Conservation (phyloP, 2,113 vertebrate genomes). For the Aspiorhynchus laticeps region DNA sequence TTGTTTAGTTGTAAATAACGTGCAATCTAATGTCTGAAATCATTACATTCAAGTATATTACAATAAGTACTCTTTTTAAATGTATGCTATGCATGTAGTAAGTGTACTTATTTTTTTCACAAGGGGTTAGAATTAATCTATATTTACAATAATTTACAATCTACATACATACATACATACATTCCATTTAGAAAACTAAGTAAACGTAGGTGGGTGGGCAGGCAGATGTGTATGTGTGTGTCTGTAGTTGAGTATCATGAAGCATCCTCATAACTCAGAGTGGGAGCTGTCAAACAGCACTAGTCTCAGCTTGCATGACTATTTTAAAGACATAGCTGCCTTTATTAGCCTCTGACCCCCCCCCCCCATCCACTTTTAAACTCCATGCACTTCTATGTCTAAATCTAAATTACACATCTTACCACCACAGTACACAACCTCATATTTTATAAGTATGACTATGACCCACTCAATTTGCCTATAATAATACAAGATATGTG, state of each 20-base stretch:
- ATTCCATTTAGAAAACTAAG: background rate
- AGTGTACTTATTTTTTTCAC: background rate
- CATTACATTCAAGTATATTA: too few species aligned
- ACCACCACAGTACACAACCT: background rate
- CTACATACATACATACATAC: background rate
- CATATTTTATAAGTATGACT: background rate
- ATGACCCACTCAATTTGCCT: too few species aligned
- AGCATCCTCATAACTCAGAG: background rate
- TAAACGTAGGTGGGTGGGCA: background rate
- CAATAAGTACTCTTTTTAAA: background rate
- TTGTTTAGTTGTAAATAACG: too few species aligned
- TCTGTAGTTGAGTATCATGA: background rate
- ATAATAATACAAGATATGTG: background rate
- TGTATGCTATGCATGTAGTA: background rate
- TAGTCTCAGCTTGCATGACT: constrained; percentile 23
- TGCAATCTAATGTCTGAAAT: too few species aligned
- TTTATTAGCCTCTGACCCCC: background rate
- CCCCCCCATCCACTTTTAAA: background rate
- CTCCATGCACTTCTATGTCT: background rate
- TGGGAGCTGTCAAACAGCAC: background rate
- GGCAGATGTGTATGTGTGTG: background rate
- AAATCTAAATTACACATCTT: constrained; percentile 5
- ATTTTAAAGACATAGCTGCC: background rate
- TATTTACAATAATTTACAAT: background rate
- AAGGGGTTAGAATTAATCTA: background rate